Evolutionary conservation across 2,888 invertebrate genomes (phyloP).

Genomic region (Agelastica alni): DNA sequence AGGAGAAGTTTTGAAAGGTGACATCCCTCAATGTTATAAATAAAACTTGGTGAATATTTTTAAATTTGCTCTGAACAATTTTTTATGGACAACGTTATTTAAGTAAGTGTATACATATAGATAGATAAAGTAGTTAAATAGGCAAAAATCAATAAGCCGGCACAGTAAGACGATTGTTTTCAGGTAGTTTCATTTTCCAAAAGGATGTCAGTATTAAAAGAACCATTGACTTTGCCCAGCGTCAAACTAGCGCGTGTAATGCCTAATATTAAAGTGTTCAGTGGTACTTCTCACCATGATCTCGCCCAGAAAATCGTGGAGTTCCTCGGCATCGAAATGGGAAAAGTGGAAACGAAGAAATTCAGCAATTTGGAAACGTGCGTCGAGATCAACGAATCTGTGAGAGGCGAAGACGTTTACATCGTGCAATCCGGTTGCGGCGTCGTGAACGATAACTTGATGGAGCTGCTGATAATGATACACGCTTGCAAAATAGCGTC

Average conservation of each 20-base stretch:
- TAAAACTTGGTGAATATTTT: no score
- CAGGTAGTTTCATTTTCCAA: slow-evolving; percentile 9
- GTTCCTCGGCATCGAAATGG: slow-evolving; percentile 85
- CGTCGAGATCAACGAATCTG: slow-evolving; percentile 93
- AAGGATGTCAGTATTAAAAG: slow-evolving; percentile 13
- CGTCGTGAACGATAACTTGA: slow-evolving; percentile 90
- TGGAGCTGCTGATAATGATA: slow-evolving; percentile 94
- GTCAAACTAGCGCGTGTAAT: neutral
- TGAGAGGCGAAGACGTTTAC: slow-evolving; percentile 97
- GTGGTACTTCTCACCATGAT: slow-evolving; percentile 96
- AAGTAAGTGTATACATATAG: no score
- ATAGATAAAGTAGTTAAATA: no score
- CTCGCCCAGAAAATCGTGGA: slow-evolving; percentile 95
- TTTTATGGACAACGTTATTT: no score
- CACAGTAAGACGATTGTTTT: no score
- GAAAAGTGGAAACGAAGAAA: slow-evolving; percentile 91
- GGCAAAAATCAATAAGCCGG: no score
- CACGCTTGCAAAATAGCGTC: slow-evolving; percentile 96
- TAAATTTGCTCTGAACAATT: no score
- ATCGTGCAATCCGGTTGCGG: slow-evolving; percentile 94
- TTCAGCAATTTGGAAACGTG: slow-evolving; percentile 99
- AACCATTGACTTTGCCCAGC: neutral
- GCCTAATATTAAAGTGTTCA: slow-evolving; percentile 63
- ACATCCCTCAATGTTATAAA: no score
- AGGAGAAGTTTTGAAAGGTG: no score